Conservation (phyloP, 23 tunicate species). For the Styela clava region DNA sequence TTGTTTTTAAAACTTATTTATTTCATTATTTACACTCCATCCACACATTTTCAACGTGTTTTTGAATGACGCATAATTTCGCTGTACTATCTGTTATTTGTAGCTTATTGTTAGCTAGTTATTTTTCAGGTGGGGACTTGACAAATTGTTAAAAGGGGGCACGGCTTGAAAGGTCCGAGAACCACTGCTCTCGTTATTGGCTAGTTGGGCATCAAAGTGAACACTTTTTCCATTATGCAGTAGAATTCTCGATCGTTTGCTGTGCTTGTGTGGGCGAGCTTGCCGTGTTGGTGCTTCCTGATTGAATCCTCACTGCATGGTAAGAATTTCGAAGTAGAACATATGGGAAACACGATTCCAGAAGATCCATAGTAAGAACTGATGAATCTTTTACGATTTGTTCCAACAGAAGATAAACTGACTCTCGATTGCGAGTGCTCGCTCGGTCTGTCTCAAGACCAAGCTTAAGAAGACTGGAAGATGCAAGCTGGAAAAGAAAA, state of each 20-base stretch:
- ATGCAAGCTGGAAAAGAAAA: constrained; percentile 60
- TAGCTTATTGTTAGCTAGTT: too few relatives aligned
- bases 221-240: too few relatives aligned
- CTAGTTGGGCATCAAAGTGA: too few relatives aligned
- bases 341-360: constrained; percentile 99
- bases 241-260: not conserved
- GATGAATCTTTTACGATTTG: constrained; percentile 79
- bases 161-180: too few relatives aligned
- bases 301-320: constrained; percentile 82
- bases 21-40: too few relatives aligned
- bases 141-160: too few relatives aligned
- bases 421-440: constrained; percentile 85
- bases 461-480: constrained; percentile 89
- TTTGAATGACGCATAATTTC: too few relatives aligned
- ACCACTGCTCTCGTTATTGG: too few relatives aligned
- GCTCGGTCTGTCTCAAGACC: constrained; percentile 95
- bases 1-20: too few relatives aligned
- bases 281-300: constrained; percentile 21
- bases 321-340: constrained; percentile 98
- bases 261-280: not conserved
- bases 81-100: too few relatives aligned
- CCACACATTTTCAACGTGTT: too few relatives aligned
- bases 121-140: too few relatives aligned
- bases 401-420: constrained; percentile 93
- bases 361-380: constrained; percentile 96